Conservation (phyloP, 2,888 invertebrate genomes). For the Dexiosoma caninum region DNA sequence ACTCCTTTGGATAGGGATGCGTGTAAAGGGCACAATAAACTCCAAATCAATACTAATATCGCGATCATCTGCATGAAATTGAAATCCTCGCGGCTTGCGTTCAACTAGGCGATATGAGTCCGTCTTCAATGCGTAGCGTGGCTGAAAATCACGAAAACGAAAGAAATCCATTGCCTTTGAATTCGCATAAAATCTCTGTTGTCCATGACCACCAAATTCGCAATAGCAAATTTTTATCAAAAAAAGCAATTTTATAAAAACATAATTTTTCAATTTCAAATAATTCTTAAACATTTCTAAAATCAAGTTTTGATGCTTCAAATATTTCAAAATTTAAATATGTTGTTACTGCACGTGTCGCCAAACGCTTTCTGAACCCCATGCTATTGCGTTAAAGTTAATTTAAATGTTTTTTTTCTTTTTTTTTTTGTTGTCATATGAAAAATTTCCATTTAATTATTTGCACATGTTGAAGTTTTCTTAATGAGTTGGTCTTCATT, state of each 20-base stretch:
- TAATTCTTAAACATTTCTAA: conserved; percentile 19
- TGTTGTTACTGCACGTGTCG: conserved; percentile 1
- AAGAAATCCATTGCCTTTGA: conserved; percentile 63
- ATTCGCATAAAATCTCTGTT: conserved; percentile 54
- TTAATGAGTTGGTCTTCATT: background rate
- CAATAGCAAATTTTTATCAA: conserved; percentile 39
- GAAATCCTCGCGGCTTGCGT: conserved; percentile 71
- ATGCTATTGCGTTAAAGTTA: background rate
- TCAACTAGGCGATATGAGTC: background rate
- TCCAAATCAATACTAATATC: conserved; percentile 79
- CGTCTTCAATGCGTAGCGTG: conserved; percentile 59
- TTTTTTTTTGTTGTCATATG: no score
- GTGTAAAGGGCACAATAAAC: conserved; percentile 81
- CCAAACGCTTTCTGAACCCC: conserved; percentile 31
- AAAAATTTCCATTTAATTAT: background rate
- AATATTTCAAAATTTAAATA: background rate
- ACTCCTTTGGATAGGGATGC: conserved; percentile 79
- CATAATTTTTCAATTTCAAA: background rate
- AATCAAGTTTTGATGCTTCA: background rate
- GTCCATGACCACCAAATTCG: conserved; percentile 59
- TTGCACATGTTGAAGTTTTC: background rate
- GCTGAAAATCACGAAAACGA: conserved; percentile 72
- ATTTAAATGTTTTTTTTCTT: conserved; percentile 20
- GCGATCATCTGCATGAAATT: conserved; percentile 70
- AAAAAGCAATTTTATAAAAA: conserved; percentile 15